Base-by-base conservation (phyloP, 2,888 invertebrate species). In the Aquatica leii region DNA sequence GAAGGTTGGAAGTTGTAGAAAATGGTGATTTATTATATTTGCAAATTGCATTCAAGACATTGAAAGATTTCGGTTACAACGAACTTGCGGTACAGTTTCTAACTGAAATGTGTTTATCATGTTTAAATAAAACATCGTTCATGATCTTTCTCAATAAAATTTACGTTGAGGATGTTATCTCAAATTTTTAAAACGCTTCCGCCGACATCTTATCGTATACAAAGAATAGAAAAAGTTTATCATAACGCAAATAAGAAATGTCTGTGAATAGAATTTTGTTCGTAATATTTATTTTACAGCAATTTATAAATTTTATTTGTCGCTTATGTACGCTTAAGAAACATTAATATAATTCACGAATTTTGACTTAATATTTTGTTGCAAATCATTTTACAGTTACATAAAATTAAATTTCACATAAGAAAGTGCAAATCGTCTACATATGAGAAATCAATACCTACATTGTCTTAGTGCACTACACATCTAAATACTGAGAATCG, bases 71-170 rank as follows among this genome's bases (percentile, higher is more conserved):
- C 12, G 2, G 4, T 46, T 17, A n/a, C 3, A 46, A 46, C 46
- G 9, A 4, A 15, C 6, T 48, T 48, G 14, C 21, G 9, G 12
- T 43, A 12, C 9, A 1, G 12, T 12, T 12, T 43, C 9, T 41
- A n/a, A 41, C 41, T 14, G 18, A 4, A 50, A 34, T 14, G 3
- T 35, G 15, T 59, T 63, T 64, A 62, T 65, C 56, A 37, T 48
- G 53, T 64, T 54, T 46, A 41, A 58, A 59, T 59, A 59, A 35
- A 59, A 61, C 59, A 66, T 64, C 46, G 48, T 12, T 54, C 67
- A 56, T 54, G 67, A 67, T 64, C 67, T 67, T 61, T 55, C 53
- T 58, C 61, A 67, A 67, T 64, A 43, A 51, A 64, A 61, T 49
- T 49, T 54, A 57, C 55, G 63, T 64, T 67, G 35, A 55, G 46